Evolutionary conservation across 2,797 vertebrate genomes (phyloP).

Genomic region (Natrix natrix): DNA sequence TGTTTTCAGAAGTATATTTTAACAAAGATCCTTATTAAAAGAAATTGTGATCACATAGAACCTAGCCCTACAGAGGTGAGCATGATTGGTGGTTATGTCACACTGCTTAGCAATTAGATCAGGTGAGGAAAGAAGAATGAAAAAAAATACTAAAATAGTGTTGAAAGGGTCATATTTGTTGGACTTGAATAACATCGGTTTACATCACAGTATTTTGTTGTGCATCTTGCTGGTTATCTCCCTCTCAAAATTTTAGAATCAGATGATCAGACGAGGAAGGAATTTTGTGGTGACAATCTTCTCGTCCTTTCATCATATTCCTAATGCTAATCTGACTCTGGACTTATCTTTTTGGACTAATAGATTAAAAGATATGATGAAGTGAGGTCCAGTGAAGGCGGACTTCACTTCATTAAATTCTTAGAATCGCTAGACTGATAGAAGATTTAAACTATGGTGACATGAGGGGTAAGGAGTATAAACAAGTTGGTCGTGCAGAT

Average conservation of each 20-base stretch:
- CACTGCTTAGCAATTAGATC: not conserved
- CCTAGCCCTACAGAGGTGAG: not conserved
- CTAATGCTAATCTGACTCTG: not conserved
- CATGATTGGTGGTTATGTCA: not conserved
- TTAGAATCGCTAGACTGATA: not conserved
- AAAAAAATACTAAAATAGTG: not conserved
- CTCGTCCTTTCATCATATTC: not conserved
- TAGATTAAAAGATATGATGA: not conserved
- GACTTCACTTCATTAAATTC: not conserved
- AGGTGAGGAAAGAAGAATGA: not conserved
- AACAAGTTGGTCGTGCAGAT: not conserved
- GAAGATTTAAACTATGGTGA: not conserved
- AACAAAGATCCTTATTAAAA: not conserved
- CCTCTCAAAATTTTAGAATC: not conserved
- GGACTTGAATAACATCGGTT: not conserved
- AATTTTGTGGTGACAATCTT: rapidly evolving
- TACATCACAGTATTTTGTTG: not conserved
- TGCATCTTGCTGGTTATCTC: not conserved
- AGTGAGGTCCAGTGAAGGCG: not conserved
- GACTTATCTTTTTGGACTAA: not conserved
- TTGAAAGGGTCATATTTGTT: not conserved
- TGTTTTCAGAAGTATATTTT: not conserved
- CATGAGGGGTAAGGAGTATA: not conserved
- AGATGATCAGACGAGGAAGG: not conserved
- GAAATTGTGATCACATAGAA: not conserved